Base-by-base conservation (phyloP, 2,888 invertebrate species). In the Cosmorhoe ocellata region DNA sequence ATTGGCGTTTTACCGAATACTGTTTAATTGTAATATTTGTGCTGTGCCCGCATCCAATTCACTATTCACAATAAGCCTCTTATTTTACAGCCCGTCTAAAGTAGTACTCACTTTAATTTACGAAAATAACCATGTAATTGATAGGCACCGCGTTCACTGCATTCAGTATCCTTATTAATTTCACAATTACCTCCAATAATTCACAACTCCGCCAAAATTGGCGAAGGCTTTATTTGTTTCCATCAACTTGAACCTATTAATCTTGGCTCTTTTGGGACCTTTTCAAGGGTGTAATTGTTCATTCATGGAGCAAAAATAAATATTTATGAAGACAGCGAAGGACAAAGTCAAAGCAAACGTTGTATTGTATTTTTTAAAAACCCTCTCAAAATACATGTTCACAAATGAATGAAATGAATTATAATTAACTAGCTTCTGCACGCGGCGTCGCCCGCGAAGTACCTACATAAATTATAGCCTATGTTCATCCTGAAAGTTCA, bases 111-210 rank as follows among this genome's bases (percentile, higher is more conserved):
- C 42, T 46, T 46, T 80, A 79, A 81, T 79, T 79, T 71, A 71
- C 75, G 77, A 76, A 81, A 84, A 80, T 80, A 82, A 74, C 70
- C 81, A 72, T 55, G 64, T 78, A 82, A 84, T 83, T 82, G 84
- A 79, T 75, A 75, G 64, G 56, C 61, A 56, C 51, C 61, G 38
- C n/a, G n/a, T n/a, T 40, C 42, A 53, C 51, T 42, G 51, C 51
- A 37, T 44, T 41, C 53, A 53, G 56, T 56, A 59, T 54, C 56
- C 56, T 58, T 58, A 59, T 61, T 56, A 61, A 59, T 61, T 58
- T 55, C 42, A 51, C 53, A 54, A 50, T 57, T 49, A 36, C 56
- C 44, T 39, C 41, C 33, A 53, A 53, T 53, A 43, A 52, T 59
- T 55, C 49, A 46, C 47, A 40, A 45, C 52, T 44, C 48, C 37